A percentile compares a stretch with the other conserved stretches of the same genome.
phyloP scores from a whole-genome alignment of 2,888 invertebrate genomes.

The Caenorhabditis auriculariae region DNA sequence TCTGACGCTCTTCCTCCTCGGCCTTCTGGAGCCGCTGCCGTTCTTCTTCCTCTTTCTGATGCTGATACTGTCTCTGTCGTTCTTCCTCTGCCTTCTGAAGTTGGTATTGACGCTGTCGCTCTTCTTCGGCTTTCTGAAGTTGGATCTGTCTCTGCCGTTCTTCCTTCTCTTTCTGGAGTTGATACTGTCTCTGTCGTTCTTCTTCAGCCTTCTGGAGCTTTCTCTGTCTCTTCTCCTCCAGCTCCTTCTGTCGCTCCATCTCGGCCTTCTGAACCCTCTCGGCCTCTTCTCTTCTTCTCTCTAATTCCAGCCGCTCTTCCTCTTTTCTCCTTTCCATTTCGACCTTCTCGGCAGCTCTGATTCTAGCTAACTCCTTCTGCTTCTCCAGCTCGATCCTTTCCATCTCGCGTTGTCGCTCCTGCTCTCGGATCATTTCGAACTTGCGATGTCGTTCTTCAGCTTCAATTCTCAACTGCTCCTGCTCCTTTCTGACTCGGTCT shows the following conservation, averaged over 20 bases:
- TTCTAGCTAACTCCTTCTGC: constrained; percentile 14
- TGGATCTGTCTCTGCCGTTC: constrained; percentile 8
- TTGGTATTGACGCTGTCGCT: constrained; percentile 10
- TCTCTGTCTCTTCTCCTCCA: constrained; percentile 4
- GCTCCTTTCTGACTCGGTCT: constrained; percentile 17
- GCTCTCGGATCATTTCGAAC: not conserved
- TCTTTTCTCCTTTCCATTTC: constrained; percentile 15
- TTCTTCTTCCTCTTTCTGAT: constrained; percentile 7
- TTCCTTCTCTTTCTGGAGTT: constrained; percentile 7
- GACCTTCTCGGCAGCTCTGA: constrained; percentile 9
- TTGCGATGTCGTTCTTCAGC: constrained; percentile 9
- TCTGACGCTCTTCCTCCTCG: constrained; percentile 12
- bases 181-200: constrained; percentile 11
- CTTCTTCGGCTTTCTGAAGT: constrained; percentile 8
- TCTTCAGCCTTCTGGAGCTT: constrained; percentile 12
- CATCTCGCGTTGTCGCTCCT: not conserved
- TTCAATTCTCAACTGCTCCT: constrained; percentile 12
- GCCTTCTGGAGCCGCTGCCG: constrained; percentile 1
- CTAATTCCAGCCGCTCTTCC: constrained; percentile 15
- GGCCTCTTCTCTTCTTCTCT: constrained; percentile 15
- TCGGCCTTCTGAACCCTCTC: constrained; percentile 20
- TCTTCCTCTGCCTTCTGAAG: constrained; percentile 9
- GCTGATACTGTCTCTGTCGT: constrained; percentile 4
- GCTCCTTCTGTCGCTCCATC: not conserved
- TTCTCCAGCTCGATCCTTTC: constrained; percentile 16